Evolutionary conservation across 2,797 vertebrate genomes (phyloP), one percentile per base, ranked within the genome.

Genomic region (Triplophysa yarkandensis): DNA sequence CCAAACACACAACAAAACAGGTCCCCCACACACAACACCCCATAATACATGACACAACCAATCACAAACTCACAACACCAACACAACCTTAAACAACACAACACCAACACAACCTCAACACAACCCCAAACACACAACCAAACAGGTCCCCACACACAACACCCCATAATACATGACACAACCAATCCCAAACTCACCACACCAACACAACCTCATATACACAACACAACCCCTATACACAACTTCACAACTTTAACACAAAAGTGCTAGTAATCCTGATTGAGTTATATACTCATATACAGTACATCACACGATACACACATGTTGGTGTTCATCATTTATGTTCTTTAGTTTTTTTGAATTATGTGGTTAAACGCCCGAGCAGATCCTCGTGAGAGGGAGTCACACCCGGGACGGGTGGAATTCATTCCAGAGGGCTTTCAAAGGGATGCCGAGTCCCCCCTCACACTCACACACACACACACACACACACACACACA

Each of bases 391-490:
- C 10, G 30, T 55, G 69, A 76, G 58, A 19, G 60, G 32, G 32
- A 50, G 61, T 72, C 71, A 71, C 57, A 67, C 52, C 55, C 57
- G 32, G n/a, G 39, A 17, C 65, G 70, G 39, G 44, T 48, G 71
- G 68, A 72, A 76, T 79, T 79, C 70, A 76, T 78, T 76, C 66
- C 65, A 71, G 13, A 27, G 69, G 52, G 46, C 76, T 81, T n/a
- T 84, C 74, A 85, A 81, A 84, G 73, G 68, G 60, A 84, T 83
- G 72, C 71, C 71, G 58, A n/a, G 23, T 73, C 36, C 58, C 67
- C 21, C 68, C 50, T 36, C 16, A 46, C 43, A 46, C 43, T 4
- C 43, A 16, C 34, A 36, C 34, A 36, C 34, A 36, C 34, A 36
- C 34, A 36, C 34, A 36, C 34, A 39, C 36, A 39, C 36, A 39